Evolutionary conservation across 2,797 vertebrate species (phyloP).

Genomic region (Pipistrellus nathusii): DNA sequence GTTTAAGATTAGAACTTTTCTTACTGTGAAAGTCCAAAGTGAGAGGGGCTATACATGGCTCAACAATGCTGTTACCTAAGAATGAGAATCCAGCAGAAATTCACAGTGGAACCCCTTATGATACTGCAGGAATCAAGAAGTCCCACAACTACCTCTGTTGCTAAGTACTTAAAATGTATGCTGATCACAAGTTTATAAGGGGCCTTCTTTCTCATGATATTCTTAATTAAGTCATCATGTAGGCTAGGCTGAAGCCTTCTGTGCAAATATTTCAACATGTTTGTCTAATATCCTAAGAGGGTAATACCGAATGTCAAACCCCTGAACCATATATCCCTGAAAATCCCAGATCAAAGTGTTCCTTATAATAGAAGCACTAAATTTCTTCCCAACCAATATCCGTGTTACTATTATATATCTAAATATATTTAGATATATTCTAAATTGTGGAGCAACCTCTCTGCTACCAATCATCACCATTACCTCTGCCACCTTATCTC

Average conservation of each 20-base stretch:
- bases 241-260: neutral
- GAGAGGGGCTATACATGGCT: neutral
- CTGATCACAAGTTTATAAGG: neutral
- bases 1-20: neutral
- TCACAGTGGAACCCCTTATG: neutral
- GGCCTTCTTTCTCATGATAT: neutral
- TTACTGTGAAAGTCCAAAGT: neutral
- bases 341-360: neutral
- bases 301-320: neutral
- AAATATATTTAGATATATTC: too few relatives aligned
- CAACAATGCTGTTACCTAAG: constrained; percentile 23
- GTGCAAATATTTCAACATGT: neutral
- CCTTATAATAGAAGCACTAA: neutral
- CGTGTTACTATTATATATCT: too few relatives aligned
- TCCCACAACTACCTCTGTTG: neutral
- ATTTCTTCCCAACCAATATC: neutral
- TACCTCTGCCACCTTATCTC: neutral
- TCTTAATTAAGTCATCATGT: neutral
- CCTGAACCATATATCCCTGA: neutral
- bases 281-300: neutral
- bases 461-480: neutral
- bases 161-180: constrained; percentile 26
- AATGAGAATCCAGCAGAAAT: constrained; percentile 12
- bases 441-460: neutral
- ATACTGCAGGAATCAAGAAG: neutral